Base-by-base conservation (phyloP, 2,888 invertebrate genomes). In the Tridacna gigas region DNA sequence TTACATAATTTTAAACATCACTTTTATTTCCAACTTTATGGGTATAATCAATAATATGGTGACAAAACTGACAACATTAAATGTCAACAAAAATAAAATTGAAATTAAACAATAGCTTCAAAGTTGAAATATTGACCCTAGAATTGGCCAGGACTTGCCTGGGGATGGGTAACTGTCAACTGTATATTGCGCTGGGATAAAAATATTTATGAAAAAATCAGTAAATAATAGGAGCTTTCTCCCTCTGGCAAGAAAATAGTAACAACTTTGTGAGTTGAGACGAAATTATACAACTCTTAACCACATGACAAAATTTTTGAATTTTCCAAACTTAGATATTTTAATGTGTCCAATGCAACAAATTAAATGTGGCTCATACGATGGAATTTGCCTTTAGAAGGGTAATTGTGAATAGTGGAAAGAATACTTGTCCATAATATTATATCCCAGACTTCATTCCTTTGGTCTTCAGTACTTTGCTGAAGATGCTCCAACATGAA, bases 121-220 rank as follows among this genome's bases (percentile, higher is more conserved):
- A 71, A 71, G 71, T 51, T 51, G 25, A 71, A 51, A 71, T 71
- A 51, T 51, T 51, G 71, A 51, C 51, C 28, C 71, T 47, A 15
- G 20, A 9, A 18, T 51, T 15, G 12, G 22, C 26, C 25, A 45
- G 15, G 15, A n/a, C 13, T 25, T n/a, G 71, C 71, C 47, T 25
- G 7, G 48, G 71, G 71, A 45, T 0, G 9, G 20, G 11, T 9
- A 47, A 13, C 71, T 71, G 71, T 71, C 71, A 71, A 71, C 47
- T 51, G 28, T 22, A 20, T 5, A 71, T 47, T 71, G 48, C 15
- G 22, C 48, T 48, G 71, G 47, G 22, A 48, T 71, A 71, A 71
- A 67, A 71, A 25, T 71, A 71, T 71, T 71, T 71, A 71, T 51
- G 51, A 71, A 25, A 51, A 71, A 71, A 71, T 71, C 51, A 51